Evolutionary conservation across 92 coral and sea anemone genomes (phyloP), one percentile per base, ranked within the genome.

Genomic region (Phymanthus crucifer): DNA sequence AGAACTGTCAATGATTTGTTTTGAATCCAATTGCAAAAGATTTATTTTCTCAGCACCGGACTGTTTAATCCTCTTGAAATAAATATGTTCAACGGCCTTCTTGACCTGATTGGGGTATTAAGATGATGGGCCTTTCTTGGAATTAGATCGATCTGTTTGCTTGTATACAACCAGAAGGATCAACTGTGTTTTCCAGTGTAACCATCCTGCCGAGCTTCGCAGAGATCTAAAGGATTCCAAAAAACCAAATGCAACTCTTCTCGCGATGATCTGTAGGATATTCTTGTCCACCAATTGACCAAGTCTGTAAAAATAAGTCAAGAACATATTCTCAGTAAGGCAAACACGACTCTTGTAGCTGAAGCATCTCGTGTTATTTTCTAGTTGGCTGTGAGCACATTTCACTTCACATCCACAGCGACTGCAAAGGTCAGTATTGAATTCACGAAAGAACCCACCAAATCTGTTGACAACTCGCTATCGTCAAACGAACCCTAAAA

Each of bases 41-140:
- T n/a, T n/a, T n/a, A n/a, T 23, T 61, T 65, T 77, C 81, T 77
- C 81, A 34, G 40, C 72, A 38, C 64, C 64, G 64, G 64, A 74
- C 52, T 52, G 23, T 38, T 50, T 74, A 31, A 32, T 24, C n/a
- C 73, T 19, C 67, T 66, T 33, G 46, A 21, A n/a, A 47, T 61
- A 57, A 32, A 47, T 34, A 76, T 21, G 29, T 56, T 61, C 68
- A 61, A 61, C 29, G 26, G 68, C 33, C 68, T 61, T 61, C 32
- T 61, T 61, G 68, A 61, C 68, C 68, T 27, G 68, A 13, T 61
- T 61, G 7, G 13, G n/a, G n/a, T n/a, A 61, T 27, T 17, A 61
- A 61, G 29, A 7, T 6, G 34, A n/a, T 8, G 68, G 32, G 8
- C 12, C 68, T 26, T 27, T 2, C 32, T 23, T 61, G 34, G 8